Evolutionary conservation across 64 coral and sea anemone genomes (phyloP).

Genomic region (Acropora tenuis): DNA sequence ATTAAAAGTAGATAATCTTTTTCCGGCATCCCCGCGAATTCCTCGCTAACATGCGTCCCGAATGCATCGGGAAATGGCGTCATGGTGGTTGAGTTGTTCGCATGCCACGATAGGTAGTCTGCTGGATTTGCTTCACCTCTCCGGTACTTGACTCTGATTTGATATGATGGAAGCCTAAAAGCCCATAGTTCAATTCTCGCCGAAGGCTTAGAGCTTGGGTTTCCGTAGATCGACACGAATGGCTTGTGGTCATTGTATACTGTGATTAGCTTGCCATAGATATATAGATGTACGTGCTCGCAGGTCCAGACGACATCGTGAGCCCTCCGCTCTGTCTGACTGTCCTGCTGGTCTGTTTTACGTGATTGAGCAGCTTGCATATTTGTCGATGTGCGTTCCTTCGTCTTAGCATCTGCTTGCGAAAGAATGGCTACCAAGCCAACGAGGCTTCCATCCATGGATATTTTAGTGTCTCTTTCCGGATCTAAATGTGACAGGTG

Average conservation of each 20-base stretch:
- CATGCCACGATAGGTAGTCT: constrained; percentile 68
- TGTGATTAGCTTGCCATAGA: neutral
- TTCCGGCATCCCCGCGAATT: too few species aligned
- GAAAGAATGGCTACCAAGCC: too few species aligned
- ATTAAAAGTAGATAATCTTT: too few species aligned
- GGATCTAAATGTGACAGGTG: too few species aligned
- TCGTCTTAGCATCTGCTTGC: too few species aligned
- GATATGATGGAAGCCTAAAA: constrained; percentile 63
- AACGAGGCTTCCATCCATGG: too few species aligned
- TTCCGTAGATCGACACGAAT: neutral
- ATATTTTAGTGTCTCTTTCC: too few species aligned
- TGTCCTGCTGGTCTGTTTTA: neutral
- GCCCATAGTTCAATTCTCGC: neutral
- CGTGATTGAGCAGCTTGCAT: constrained; percentile 32
- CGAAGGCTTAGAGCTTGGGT: neutral
- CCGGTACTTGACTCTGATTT: constrained; percentile 52
- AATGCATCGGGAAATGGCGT: constrained; percentile 31
- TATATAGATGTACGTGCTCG: neutral
- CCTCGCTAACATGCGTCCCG: constrained; percentile 13
- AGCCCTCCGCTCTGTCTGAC: neutral
- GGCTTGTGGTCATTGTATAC: neutral
- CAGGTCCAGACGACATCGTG: neutral
- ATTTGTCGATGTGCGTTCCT: neutral
- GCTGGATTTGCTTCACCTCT: constrained; percentile 44
- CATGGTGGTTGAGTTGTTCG: neutral